These are phyloP conservation scores for Cerastoderma edule DNA, from an alignment of 2,888 invertebrate genomes.

Conservation along the genomic window DNA sequence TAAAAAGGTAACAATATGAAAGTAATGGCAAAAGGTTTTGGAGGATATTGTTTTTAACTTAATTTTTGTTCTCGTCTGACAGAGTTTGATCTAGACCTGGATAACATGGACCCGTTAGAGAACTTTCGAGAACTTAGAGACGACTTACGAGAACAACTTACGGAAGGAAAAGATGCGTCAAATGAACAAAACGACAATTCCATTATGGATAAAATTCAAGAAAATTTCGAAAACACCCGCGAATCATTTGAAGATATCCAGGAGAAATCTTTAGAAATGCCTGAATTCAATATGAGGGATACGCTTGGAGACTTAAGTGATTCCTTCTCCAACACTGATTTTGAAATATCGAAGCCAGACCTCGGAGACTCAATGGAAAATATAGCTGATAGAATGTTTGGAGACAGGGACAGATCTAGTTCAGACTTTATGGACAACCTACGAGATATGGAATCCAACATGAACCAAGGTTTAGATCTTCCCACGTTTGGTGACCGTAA, in stretches of 20 bases:
- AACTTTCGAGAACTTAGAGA: constrained; percentile 8
- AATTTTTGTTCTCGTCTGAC: too few relatives aligned
- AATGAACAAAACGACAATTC: neutral
- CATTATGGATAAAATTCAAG: constrained; percentile 5
- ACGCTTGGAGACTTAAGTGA: neutral
- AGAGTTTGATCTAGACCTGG: neutral
- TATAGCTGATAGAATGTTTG: constrained; percentile 2
- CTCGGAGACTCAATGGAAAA: neutral
- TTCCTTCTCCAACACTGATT: neutral
- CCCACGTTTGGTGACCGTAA: neutral
- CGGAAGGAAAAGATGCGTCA: neutral
- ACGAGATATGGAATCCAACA: neutral
- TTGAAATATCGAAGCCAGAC: constrained; percentile 5
- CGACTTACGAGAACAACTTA: neutral
- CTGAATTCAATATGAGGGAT: neutral
- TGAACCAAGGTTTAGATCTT: neutral
- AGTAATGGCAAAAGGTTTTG: too few relatives aligned
- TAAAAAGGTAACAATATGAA: too few relatives aligned
- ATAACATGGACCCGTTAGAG: neutral
- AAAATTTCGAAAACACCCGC: neutral
- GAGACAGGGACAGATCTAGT: neutral
- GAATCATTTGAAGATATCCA: neutral
- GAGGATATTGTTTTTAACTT: too few relatives aligned
- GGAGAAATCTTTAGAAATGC: constrained; percentile 3
- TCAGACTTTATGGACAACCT: neutral